Evolutionary conservation across 2,888 invertebrate genomes (phyloP).

Genomic region (Erebia ligea): DNA sequence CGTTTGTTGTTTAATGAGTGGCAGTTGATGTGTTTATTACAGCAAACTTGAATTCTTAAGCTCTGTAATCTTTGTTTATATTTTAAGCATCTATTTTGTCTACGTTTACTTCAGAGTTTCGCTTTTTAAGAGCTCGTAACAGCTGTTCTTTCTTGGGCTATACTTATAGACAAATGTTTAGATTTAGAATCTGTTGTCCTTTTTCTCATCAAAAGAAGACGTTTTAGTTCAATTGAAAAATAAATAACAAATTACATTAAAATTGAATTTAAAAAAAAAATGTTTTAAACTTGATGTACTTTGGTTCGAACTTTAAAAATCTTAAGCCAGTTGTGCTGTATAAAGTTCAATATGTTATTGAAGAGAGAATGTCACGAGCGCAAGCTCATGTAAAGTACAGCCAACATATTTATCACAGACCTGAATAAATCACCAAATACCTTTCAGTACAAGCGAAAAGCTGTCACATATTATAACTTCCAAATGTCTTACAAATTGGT

Average conservation of each 20-base stretch:
- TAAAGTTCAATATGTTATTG: background rate
- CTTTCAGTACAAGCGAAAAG: background rate
- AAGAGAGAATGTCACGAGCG: background rate
- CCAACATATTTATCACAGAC: background rate
- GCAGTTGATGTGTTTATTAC: constrained; percentile 18
- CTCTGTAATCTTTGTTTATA: constrained; percentile 7
- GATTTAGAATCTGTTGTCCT: too few relatives aligned
- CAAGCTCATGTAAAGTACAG: background rate
- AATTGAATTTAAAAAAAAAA: too few relatives aligned
- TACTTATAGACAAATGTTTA: too few relatives aligned
- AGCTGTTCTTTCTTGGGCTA: background rate
- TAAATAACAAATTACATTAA: too few relatives aligned
- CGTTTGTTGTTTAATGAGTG: constrained; percentile 1
- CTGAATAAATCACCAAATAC: background rate
- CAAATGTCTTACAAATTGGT: constrained; percentile 8
- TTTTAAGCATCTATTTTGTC: background rate
- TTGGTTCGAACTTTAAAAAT: too few relatives aligned
- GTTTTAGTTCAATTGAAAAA: too few relatives aligned
- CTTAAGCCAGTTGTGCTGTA: too few relatives aligned
- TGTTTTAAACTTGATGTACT: too few relatives aligned
- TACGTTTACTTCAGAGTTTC: background rate
- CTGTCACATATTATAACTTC: constrained; percentile 12
- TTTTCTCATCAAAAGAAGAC: too few relatives aligned
- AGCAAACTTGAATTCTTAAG: background rate
- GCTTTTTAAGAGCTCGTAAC: background rate